A percentile compares a stretch with the other conserved stretches of the same genome.
Evolutionary conservation across 2,888 invertebrate genomes (phyloP).

Genomic region (Drosophila tripunctata): DNA sequence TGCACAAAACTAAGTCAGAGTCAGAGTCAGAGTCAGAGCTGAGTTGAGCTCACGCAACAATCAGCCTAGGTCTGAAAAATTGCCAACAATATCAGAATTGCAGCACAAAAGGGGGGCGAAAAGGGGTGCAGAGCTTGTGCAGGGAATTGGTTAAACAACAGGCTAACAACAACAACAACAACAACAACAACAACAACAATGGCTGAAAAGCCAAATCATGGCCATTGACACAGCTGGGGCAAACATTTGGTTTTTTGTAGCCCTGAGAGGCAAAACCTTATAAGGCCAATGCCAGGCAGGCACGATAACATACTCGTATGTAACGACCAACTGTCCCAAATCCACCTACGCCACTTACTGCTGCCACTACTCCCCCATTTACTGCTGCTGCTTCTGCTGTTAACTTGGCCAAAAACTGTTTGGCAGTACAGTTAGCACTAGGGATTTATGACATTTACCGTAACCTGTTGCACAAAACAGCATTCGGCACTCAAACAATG

Average conservation of each 20-base stretch:
- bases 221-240: slow-evolving; percentile 62
- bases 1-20: slow-evolving; percentile 74
- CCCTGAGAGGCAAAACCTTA: slow-evolving; percentile 52
- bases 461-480: slow-evolving; percentile 14
- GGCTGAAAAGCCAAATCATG: slow-evolving; percentile 19
- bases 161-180: slow-evolving; percentile 9
- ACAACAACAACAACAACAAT: slow-evolving; percentile 8
- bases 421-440: slow-evolving; percentile 52
- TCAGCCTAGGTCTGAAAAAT: slow-evolving; percentile 61
- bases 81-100: slow-evolving; percentile 37
- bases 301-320: slow-evolving; percentile 33
- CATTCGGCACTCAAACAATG: too few species aligned
- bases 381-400: not conserved
- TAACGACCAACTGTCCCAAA: slow-evolving; percentile 15
- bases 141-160: slow-evolving; percentile 10
- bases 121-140: not conserved
- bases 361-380: too few species aligned
- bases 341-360: not conserved
- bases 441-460: slow-evolving; percentile 55
- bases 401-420: slow-evolving; percentile 22
- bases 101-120: not conserved
- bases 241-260: slow-evolving; percentile 37
- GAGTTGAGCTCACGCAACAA: slow-evolving; percentile 46
- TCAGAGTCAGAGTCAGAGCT: too few species aligned
- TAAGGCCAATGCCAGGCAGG: slow-evolving; percentile 36